Percentiles rank a stretch among this genome's conserved stretches.
Conservation (phyloP, 2,797 vertebrate genomes). For the Micrastur ruficollis region DNA sequence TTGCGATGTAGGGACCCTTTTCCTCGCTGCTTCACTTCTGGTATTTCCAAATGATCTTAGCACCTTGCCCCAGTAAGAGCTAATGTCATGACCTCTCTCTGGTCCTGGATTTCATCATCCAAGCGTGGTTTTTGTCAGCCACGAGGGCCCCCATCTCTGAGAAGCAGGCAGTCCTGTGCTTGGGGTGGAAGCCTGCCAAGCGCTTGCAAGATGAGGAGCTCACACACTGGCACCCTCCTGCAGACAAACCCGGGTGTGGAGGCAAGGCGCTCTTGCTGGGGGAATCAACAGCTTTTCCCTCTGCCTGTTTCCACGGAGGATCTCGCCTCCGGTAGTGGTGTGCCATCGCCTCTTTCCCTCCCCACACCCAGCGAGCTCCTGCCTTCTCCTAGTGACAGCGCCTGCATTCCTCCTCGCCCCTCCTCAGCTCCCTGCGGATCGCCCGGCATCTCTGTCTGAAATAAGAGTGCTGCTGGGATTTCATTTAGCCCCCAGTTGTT, state of each 20-base stretch:
- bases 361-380: neutral
- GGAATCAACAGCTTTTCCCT: neutral
- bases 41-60: neutral
- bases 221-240: neutral
- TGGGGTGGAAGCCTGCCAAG: neutral
- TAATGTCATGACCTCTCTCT: neutral
- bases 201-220: neutral
- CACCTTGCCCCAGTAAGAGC: neutral
- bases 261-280: neutral
- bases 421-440: neutral
- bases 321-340: fast-evolving
- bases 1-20: neutral
- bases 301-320: neutral
- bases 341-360: neutral
- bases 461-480: neutral
- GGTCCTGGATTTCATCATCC: neutral
- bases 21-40: neutral
- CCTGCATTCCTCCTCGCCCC: neutral
- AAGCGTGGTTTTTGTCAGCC: neutral
- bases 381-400: neutral
- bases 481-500: neutral
- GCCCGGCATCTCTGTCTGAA: neutral
- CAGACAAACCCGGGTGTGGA: neutral
- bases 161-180: neutral
- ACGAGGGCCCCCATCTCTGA: neutral